These are phyloP conservation scores for Arenaria interpres DNA, from an alignment of 2,113 vertebrate genomes.

Conservation along the genomic window DNA sequence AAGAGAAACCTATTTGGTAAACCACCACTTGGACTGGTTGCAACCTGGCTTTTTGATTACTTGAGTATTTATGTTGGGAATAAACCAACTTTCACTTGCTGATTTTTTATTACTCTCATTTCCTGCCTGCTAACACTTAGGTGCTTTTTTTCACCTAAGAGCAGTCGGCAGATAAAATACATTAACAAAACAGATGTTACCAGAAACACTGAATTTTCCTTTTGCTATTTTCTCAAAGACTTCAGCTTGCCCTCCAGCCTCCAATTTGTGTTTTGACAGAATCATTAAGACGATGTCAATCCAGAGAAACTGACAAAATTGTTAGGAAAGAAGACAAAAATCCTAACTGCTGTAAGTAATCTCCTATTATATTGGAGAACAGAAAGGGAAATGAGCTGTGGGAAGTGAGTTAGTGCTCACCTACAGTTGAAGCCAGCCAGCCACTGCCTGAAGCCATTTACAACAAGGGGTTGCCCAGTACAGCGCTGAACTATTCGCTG, in stretches of 20 bases:
- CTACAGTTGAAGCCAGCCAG: neutral
- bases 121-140: slow-evolving; percentile 28
- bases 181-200: slow-evolving; percentile 39
- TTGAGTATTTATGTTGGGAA: slow-evolving; percentile 42
- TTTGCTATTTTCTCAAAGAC: neutral
- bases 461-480: neutral
- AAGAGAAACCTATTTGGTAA: slow-evolving; percentile 30
- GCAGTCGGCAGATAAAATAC: neutral
- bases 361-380: neutral
- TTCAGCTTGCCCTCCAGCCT: neutral
- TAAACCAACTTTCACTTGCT: slow-evolving; percentile 21
- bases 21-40: neutral
- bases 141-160: slow-evolving; percentile 49
- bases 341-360: neutral
- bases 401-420: neutral
- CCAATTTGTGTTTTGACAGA: neutral
- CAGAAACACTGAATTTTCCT: neutral
- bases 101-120: slow-evolving; percentile 26
- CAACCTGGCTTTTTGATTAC: slow-evolving; percentile 52
- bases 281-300: neutral
- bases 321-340: neutral
- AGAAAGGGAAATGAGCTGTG: neutral
- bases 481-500: neutral
- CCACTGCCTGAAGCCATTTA: neutral
- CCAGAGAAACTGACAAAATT: neutral